phyloP scores from a whole-genome alignment of 2,888 invertebrate genomes.

The Steinernema hermaphroditum region DNA sequence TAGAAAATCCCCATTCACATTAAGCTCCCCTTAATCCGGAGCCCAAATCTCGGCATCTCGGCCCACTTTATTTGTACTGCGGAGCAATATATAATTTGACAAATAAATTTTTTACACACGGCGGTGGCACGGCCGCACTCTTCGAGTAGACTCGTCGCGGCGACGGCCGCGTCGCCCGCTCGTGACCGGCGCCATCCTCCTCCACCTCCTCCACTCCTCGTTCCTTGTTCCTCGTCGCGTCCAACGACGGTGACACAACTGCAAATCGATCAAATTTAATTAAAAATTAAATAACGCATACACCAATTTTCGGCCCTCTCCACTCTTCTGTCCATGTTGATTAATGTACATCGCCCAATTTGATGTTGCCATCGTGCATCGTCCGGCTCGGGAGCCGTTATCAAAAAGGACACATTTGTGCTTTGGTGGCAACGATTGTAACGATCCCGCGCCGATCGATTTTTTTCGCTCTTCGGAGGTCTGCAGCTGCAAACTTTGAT shows the following conservation, averaged over 20 bases:
- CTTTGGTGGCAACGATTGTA: neutral
- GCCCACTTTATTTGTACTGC: too few species aligned
- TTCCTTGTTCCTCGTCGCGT: neutral
- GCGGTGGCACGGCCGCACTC: neutral
- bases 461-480: neutral
- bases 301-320: too few species aligned
- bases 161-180: slow-evolving; percentile 5
- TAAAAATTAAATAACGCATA: slow-evolving; percentile 23
- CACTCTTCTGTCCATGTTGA: too few species aligned
- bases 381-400: too few species aligned
- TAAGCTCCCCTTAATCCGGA: too few species aligned
- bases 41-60: too few species aligned
- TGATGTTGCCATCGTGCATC: too few species aligned
- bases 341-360: too few species aligned
- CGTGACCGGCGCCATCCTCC: slow-evolving; percentile 4
- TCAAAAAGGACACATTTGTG: too few species aligned
- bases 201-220: neutral
- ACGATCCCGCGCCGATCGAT: neutral
- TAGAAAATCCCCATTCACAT: too few species aligned
- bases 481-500: neutral
- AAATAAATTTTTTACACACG: slow-evolving; percentile 22
- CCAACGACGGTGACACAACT: neutral
- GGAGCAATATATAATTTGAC: slow-evolving; percentile 23
- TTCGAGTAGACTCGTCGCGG: slow-evolving; percentile 1
- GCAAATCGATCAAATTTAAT: slow-evolving; percentile 24